phyloP scores from a whole-genome alignment of 2,113 vertebrate species.

The Neolamprologus tretocephalus region DNA sequence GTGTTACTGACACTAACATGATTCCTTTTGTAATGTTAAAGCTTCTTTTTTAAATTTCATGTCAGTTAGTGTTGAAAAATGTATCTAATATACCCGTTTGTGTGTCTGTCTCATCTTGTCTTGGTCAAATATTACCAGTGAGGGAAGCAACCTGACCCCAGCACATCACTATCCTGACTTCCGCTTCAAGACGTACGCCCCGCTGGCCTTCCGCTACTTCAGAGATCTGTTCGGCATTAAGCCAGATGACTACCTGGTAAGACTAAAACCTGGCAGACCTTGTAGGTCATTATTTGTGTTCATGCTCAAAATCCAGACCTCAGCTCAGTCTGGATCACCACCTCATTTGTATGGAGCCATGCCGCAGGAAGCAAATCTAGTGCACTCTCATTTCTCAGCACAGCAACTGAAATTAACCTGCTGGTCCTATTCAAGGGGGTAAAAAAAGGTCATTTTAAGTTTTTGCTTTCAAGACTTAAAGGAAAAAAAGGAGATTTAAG shows the following conservation, averaged over 20 bases:
- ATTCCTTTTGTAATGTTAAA: background rate
- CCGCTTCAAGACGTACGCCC: conserved; percentile 97
- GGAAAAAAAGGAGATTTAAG: background rate
- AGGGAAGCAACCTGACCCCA: conserved; percentile 96
- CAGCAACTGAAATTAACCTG: background rate
- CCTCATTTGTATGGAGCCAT: background rate
- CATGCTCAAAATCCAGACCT: background rate
- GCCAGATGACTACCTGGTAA: conserved; percentile 98
- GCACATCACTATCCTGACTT: conserved; percentile 98
- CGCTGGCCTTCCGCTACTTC: conserved; percentile 97
- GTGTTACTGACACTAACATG: background rate
- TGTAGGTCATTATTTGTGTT: background rate
- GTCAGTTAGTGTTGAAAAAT: background rate
- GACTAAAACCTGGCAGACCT: background rate
- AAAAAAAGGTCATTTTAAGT: background rate
- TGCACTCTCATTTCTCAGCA: background rate
- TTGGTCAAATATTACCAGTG: conserved; percentile 62
- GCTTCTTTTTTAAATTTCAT: background rate
- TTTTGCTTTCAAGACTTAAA: background rate
- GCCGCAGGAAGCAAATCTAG: background rate
- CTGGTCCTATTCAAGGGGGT: background rate
- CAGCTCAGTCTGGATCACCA: background rate
- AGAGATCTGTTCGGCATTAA: conserved; percentile 98
- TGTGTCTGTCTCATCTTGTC: background rate
- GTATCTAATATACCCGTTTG: background rate